Conservation (phyloP, 2,888 invertebrate genomes). For the Parnassius orleans region DNA sequence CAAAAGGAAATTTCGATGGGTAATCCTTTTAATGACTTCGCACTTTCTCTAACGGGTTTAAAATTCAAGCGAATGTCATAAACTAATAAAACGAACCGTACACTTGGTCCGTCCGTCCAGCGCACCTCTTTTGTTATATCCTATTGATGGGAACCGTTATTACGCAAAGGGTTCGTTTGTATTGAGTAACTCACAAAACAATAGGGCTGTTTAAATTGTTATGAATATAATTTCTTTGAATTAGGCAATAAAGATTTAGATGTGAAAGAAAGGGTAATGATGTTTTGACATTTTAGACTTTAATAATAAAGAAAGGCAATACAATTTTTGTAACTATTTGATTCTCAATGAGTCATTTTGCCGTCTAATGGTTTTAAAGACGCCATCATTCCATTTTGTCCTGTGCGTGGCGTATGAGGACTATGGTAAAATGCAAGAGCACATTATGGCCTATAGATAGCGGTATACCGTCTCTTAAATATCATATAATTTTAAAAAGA, state of each 20-base stretch:
- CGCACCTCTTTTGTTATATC: constrained; percentile 6
- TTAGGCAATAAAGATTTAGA: constrained; percentile 10
- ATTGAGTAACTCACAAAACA: constrained; percentile 5
- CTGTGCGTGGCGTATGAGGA: no score
- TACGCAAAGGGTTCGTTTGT: constrained; percentile 24
- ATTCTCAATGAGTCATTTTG: no score
- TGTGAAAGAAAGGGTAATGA: constrained; percentile 2
- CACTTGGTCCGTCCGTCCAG: constrained; percentile 10
- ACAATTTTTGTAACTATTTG: no score
- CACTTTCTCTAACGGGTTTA: constrained; percentile 27
- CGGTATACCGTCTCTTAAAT: no score
- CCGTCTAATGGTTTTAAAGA: no score
- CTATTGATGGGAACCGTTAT: constrained; percentile 19
- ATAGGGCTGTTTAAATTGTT: constrained; percentile 12
- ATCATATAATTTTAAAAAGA: no score
- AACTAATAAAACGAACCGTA: constrained; percentile 24
- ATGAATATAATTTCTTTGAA: constrained; percentile 20
- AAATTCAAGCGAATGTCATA: constrained; percentile 21
- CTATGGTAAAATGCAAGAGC: no score
- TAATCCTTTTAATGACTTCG: constrained; percentile 22
- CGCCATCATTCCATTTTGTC: no score
- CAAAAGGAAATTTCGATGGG: constrained; percentile 17
- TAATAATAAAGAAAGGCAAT: no score
- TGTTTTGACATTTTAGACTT: background rate
- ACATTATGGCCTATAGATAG: no score